Conservation (phyloP, 2,113 vertebrate species). For the Pleuronectes platessa region DNA sequence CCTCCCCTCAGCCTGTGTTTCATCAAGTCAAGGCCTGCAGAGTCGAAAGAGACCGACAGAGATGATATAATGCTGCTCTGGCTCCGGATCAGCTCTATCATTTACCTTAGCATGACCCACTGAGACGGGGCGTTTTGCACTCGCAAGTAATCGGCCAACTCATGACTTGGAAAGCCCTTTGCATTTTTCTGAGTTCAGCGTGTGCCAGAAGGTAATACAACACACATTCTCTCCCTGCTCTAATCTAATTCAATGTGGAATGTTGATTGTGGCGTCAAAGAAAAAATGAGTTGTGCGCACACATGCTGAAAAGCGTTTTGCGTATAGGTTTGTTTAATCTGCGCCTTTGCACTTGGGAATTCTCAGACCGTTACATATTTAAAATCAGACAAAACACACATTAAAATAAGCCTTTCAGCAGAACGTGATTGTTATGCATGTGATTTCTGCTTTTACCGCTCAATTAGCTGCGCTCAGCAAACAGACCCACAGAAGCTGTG, state of each 20-base stretch:
- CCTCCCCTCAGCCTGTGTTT: conserved; percentile 39
- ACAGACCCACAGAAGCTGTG: conserved; percentile 29
- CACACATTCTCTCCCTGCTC: conserved; percentile 38
- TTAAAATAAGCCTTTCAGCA: conserved; percentile 40
- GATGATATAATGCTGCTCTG: conserved; percentile 52
- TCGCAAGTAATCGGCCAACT: conserved; percentile 35
- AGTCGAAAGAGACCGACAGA: conserved; percentile 18
- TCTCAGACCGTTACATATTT: conserved; percentile 37
- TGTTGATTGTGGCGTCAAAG: conserved; percentile 38
- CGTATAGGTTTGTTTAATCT: conserved; percentile 32
- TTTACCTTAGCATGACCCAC: conserved; percentile 60
- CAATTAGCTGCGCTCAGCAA: conserved; percentile 49
- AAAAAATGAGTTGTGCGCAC: background rate
- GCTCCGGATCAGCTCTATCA: conserved; percentile 50
- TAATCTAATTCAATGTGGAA: conserved; percentile 56
- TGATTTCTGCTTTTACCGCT: conserved; percentile 34
- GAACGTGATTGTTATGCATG: conserved; percentile 27
- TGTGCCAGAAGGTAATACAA: conserved; percentile 63
- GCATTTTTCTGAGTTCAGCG: conserved; percentile 38
- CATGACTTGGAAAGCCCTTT: conserved; percentile 54
- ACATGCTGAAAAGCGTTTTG: conserved; percentile 21
- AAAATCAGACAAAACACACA: conserved; percentile 53
- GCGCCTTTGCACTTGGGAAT: conserved; percentile 10
- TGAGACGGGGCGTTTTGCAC: conserved; percentile 44
- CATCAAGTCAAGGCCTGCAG: conserved; percentile 60